phyloP scores from a whole-genome alignment of 1,140 invertebrate genomes.

The Chrysoperla carnea region DNA sequence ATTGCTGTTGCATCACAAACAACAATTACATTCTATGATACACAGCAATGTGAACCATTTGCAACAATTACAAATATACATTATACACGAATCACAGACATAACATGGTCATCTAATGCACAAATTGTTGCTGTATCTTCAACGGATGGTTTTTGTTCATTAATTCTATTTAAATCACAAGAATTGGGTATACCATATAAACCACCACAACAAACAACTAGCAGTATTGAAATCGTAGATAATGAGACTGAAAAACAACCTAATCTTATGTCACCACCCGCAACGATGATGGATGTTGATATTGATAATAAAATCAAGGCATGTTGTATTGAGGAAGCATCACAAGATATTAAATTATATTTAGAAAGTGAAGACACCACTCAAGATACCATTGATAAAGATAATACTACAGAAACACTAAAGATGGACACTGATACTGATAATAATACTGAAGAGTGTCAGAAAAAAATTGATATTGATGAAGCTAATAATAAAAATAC shows the following conservation, averaged over 20 bases:
- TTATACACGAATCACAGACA: constrained; percentile 80
- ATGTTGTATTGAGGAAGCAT: constrained; percentile 23
- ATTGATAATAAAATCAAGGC: neutral
- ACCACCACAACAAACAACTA: constrained; percentile 4
- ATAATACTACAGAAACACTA: constrained; percentile 9
- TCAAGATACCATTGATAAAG: constrained; percentile 9
- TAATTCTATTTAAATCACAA: constrained; percentile 62
- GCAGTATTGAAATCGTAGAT: neutral
- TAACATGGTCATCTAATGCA: constrained; percentile 83
- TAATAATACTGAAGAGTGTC: too few relatives aligned
- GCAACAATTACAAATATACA: constrained; percentile 81
- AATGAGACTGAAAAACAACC: constrained; percentile 12
- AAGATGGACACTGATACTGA: constrained; percentile 4
- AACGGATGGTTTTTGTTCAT: constrained; percentile 88
- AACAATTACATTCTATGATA: constrained; percentile 79
- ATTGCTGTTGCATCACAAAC: constrained; percentile 81
- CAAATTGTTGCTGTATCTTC: constrained; percentile 68
- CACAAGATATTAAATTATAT: constrained; percentile 46
- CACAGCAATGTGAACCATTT: constrained; percentile 72
- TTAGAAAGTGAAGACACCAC: constrained; percentile 31
- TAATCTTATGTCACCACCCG: constrained; percentile 1
- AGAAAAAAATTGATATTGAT: too few relatives aligned
- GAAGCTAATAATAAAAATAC: too few relatives aligned
- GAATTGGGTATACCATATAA: constrained; percentile 64
- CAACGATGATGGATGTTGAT: constrained; percentile 1